Evolutionary conservation across 30 jellyfish, hydroid and myxozoan genomes (phyloP).

Genomic region (Pelagia noctiluca): DNA sequence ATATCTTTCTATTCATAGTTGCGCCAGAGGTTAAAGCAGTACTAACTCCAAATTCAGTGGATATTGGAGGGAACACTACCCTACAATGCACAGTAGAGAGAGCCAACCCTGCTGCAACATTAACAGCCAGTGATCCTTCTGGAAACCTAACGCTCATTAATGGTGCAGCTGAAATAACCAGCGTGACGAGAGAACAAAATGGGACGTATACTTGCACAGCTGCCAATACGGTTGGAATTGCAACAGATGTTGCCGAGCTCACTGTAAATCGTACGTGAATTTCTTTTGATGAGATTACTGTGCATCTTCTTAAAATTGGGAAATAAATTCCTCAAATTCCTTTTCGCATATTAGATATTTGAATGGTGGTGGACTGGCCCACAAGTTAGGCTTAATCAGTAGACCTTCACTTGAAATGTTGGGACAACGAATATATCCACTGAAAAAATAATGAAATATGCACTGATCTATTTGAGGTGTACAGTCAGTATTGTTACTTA

Average conservation of each 20-base stretch:
- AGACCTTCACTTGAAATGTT: no score
- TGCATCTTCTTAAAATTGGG: no score
- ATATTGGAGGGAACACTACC: constrained; percentile 16
- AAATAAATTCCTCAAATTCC: no score
- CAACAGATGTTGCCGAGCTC: not conserved
- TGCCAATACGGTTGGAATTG: not conserved
- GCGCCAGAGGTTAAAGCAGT: constrained; percentile 39
- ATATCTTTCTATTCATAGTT: constrained; percentile 5
- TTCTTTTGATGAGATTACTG: no score
- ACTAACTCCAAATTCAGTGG: constrained; percentile 42
- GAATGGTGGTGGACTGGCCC: no score
- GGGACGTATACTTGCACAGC: constrained; percentile 1
- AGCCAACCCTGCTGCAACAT: constrained; percentile 55
- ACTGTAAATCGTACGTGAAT: not conserved
- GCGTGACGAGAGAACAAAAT: not conserved
- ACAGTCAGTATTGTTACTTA: no score
- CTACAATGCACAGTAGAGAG: constrained; percentile 44
- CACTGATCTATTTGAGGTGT: no score
- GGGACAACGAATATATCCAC: no score
- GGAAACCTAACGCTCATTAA: not conserved
- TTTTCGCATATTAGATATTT: no score
- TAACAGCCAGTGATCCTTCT: constrained; percentile 25
- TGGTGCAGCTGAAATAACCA: not conserved
- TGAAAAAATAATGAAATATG: no score
- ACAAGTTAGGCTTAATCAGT: no score